Base-by-base conservation (phyloP, 2,113 vertebrate genomes). In the Verasper variegatus region DNA sequence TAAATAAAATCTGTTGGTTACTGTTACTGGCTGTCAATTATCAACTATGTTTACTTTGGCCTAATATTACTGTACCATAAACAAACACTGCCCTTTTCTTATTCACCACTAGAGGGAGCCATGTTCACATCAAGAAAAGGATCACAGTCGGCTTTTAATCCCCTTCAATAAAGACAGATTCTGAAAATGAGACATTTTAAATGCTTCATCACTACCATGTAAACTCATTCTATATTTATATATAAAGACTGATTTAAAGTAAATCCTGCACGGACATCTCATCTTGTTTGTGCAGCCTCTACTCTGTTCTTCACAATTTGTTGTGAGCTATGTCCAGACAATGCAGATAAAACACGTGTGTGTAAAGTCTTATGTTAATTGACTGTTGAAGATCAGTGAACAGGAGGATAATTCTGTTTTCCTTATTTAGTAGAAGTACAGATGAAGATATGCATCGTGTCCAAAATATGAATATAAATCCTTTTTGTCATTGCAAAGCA, bases 61-160 rank as follows among this genome's bases (percentile, higher is more conserved):
- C 40, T 42, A 42, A 13, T 42, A 42, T 42, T 11, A 42, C 11
- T 42, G 40, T 51, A 17, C 45, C 15, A 8, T 51, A 20, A 3
- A 10, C 20, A n/a, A 20, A 51, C 0, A 6, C 51, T 20, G 51
- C 51, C 7, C 0, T 71, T 59, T 55, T 57, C 45, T 51, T 6
- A 23, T 14, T 77, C 1, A 27, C 5, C 91, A 91, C 88, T 82
- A 91, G 92, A 80, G 84, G 91, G 90, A 68, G 85, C 73, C 60
- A 49, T 27, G 24, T 4, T 13, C 15, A 83, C 79, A 65, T 26
- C 58, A 37, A 2, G 27, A 31, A 63, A 60, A 45, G 5, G n/a
- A 18, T 65, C 3, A 14, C n/a, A 62, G 42, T 18, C 54, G 0
- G 54, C 15, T 8, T 49, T 40, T 14, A 23, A 23, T 24, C 14